These are phyloP conservation scores for Ameiurus melas DNA, from an alignment of 2,113 vertebrate species.

Conservation along the genomic window DNA sequence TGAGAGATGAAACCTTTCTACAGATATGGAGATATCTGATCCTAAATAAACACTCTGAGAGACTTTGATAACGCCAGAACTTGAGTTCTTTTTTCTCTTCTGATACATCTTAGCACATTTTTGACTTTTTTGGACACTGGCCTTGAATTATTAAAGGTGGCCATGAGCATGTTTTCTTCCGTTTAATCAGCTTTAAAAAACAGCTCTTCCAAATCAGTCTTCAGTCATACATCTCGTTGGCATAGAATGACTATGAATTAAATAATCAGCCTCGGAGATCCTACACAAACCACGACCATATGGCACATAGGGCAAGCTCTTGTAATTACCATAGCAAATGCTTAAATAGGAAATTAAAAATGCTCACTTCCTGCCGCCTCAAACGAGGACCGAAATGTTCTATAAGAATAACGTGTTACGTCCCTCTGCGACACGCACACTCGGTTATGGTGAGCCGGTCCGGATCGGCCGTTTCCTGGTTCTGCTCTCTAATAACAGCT, in stretches of 20 bases:
- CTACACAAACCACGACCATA: neutral
- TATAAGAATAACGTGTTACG: neutral
- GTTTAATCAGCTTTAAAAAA: neutral
- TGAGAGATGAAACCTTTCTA: neutral
- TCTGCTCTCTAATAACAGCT: conserved; percentile 15
- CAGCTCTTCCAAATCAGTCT: neutral
- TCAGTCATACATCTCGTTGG: neutral
- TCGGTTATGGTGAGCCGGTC: neutral
- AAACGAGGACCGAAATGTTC: neutral
- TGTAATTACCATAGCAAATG: neutral
- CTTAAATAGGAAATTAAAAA: neutral
- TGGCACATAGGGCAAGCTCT: neutral
- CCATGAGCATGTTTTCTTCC: neutral
- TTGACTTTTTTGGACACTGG: neutral
- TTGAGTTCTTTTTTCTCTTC: neutral
- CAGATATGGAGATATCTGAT: neutral
- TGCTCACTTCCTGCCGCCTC: neutral
- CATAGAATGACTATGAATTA: neutral
- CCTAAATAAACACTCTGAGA: neutral
- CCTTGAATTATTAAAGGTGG: neutral
- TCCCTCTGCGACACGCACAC: neutral
- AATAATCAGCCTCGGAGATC: neutral
- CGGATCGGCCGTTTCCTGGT: neutral
- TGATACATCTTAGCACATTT: neutral
- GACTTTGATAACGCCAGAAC: neutral